These are phyloP conservation scores for Myiotriccus ornatus DNA, from an alignment of 2,797 vertebrate genomes.

Conservation along the genomic window DNA sequence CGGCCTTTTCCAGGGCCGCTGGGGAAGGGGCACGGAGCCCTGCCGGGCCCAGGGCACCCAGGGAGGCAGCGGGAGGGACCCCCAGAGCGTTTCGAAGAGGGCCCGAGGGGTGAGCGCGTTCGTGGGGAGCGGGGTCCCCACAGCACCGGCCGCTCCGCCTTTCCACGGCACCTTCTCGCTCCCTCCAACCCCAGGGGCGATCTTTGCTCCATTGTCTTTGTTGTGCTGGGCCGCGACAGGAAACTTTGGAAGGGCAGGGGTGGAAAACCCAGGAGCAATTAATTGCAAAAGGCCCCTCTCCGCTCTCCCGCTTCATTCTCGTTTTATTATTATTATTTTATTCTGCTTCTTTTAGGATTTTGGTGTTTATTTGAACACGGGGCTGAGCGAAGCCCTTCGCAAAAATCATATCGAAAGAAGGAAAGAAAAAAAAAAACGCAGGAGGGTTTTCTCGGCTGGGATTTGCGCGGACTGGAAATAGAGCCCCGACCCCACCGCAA, in stretches of 20 bases:
- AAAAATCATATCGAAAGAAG: background rate
- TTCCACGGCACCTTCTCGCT: background rate
- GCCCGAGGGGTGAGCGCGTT: background rate
- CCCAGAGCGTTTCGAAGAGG: background rate
- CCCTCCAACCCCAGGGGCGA: background rate
- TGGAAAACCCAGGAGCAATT: background rate
- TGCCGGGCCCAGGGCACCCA: background rate
- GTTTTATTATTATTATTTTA: background rate
- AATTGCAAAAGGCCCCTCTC: background rate
- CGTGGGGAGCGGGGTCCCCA: rapidly evolving
- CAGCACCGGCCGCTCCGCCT: background rate
- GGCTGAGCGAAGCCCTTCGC: background rate
- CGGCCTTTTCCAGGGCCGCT: background rate
- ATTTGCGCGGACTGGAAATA: background rate
- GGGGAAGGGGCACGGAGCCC: background rate
- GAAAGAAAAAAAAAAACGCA: background rate
- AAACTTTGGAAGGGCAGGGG: background rate
- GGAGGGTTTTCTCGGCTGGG: background rate
- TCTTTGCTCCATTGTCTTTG: constrained; percentile 42
- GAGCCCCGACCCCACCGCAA: background rate
- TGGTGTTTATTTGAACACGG: background rate
- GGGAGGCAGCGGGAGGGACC: background rate
- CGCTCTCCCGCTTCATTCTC: rapidly evolving
- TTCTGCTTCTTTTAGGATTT: background rate
- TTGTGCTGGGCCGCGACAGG: background rate